phyloP scores from a whole-genome alignment of 2,888 invertebrate species.

The Macrosoma leucophasiata region DNA sequence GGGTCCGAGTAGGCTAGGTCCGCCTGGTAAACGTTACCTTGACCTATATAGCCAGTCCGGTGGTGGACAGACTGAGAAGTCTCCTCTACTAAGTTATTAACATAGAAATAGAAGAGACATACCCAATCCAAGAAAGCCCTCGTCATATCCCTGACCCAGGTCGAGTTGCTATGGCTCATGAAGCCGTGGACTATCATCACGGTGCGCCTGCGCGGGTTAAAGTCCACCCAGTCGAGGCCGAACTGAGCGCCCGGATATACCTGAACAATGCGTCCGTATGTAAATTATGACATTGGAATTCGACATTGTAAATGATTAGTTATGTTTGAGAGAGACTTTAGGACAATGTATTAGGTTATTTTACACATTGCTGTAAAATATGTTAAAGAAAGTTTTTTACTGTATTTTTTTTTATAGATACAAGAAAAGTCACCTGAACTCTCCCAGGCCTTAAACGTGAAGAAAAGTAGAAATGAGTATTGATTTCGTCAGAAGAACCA shows the following conservation, averaged over 20 bases:
- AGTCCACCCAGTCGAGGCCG: slow-evolving; percentile 76
- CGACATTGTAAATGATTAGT: too few species aligned
- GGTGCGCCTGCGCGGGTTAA: slow-evolving; percentile 66
- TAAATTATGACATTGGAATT: too few species aligned
- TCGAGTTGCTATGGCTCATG: slow-evolving; percentile 73
- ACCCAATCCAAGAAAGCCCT: slow-evolving; percentile 75
- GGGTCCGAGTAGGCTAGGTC: too few species aligned
- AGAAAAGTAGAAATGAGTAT: slow-evolving; percentile 68
- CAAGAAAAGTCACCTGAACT: slow-evolving; percentile 47
- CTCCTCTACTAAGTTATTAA: background rate
- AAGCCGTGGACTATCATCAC: slow-evolving; percentile 79
- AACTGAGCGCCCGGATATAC: slow-evolving; percentile 63
- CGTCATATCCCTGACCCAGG: slow-evolving; percentile 77
- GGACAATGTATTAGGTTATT: too few species aligned
- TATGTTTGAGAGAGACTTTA: too few species aligned
- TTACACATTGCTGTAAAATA: too few species aligned
- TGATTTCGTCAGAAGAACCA: slow-evolving; percentile 50
- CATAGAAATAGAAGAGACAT: slow-evolving; percentile 21
- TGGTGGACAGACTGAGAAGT: too few species aligned
- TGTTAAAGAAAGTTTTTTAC: too few species aligned
- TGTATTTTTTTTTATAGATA: too few species aligned
- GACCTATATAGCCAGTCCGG: too few species aligned
- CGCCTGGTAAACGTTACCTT: too few species aligned
- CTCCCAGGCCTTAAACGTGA: slow-evolving; percentile 53
- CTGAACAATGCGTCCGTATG: slow-evolving; percentile 30